These are phyloP conservation scores for Chydorus sphaericus DNA, from an alignment of 2,888 invertebrate genomes.

Conservation along the genomic window DNA sequence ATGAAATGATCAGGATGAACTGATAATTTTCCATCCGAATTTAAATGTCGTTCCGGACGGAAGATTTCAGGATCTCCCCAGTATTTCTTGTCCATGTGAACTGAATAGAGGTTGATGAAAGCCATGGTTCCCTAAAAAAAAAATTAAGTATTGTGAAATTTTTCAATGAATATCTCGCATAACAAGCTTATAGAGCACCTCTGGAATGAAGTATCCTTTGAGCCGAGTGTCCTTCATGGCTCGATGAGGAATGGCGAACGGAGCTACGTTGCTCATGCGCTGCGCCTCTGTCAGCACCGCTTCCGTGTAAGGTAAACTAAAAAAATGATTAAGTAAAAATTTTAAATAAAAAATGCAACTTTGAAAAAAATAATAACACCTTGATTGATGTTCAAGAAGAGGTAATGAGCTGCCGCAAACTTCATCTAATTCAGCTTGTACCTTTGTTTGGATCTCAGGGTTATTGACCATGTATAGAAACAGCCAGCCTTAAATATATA, in stretches of 20 bases:
- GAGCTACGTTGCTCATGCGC: constrained; percentile 21
- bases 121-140: constrained; percentile 33
- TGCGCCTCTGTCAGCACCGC: constrained; percentile 24
- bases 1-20: constrained; percentile 41
- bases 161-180: neutral
- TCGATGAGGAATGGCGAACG: constrained; percentile 21
- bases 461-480: constrained; percentile 20
- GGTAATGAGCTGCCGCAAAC: constrained; percentile 11
- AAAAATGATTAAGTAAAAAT: neutral
- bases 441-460: constrained; percentile 19
- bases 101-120: constrained; percentile 37
- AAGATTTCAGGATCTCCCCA: constrained; percentile 47
- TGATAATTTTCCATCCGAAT: constrained; percentile 35
- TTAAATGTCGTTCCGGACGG: constrained; percentile 47
- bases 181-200: neutral
- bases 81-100: constrained; percentile 39
- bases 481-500: constrained; percentile 15
- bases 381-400: neutral
- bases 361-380: neutral
- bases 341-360: neutral
- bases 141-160: neutral
- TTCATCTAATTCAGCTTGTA: constrained; percentile 20
- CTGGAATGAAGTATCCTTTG: constrained; percentile 23
- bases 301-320: constrained; percentile 20
- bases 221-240: constrained; percentile 21